phyloP scores from a whole-genome alignment of 2,113 vertebrate genomes.

The Ranitomeya variabilis region DNA sequence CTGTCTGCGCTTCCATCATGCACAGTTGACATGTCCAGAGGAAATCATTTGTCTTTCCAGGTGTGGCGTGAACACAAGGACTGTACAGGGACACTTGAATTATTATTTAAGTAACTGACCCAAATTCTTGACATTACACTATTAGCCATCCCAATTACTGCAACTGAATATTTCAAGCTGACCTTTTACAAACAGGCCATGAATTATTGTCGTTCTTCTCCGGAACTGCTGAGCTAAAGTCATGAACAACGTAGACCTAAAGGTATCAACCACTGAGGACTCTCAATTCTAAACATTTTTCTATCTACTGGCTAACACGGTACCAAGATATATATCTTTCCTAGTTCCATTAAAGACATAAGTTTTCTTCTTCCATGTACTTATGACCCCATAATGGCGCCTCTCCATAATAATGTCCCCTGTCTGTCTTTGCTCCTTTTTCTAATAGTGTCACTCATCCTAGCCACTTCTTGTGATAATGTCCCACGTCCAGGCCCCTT shows the following conservation, averaged over 20 bases:
- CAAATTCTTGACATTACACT: conserved; percentile 26
- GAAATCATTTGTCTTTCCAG: conserved; percentile 21
- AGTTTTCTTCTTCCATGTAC: no score
- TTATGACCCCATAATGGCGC: no score
- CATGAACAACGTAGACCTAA: background rate
- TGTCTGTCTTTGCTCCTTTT: no score
- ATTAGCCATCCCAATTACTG: conserved; percentile 33
- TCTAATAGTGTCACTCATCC: no score
- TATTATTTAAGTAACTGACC: conserved; percentile 38
- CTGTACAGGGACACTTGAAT: conserved; percentile 7
- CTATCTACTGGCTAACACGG: no score
- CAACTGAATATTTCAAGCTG: background rate
- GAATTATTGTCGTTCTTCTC: background rate
- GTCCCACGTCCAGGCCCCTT: no score
- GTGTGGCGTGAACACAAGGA: background rate
- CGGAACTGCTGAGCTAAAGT: background rate
- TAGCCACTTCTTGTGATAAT: no score
- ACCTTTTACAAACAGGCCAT: conserved; percentile 6
- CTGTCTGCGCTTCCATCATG: conserved; percentile 21
- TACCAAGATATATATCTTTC: no score
- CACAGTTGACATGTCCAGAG: conserved; percentile 25
- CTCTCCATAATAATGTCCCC: no score
- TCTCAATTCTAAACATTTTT: no score
- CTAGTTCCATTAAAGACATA: no score
- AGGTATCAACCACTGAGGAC: no score